These are phyloP conservation scores for Beaufortia kweichowensis DNA, from an alignment of 2,113 vertebrate species.

Conservation along the genomic window DNA sequence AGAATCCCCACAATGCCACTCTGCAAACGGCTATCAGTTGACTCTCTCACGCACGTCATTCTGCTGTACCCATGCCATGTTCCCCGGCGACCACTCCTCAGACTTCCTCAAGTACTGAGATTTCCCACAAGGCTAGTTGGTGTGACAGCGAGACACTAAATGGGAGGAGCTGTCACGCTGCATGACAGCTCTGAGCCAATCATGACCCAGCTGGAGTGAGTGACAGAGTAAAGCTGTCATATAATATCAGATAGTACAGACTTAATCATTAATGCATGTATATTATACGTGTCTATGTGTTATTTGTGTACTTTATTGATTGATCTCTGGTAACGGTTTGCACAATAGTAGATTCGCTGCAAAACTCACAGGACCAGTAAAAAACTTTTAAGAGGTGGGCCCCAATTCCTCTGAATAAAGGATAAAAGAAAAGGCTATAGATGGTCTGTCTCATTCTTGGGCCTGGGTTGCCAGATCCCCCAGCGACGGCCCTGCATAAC, in stretches of 20 bases:
- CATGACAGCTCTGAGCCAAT: conserved; percentile 46
- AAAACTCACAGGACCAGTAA: too few relatives aligned
- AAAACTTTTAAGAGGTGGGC: too few relatives aligned
- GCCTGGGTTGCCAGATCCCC: too few relatives aligned
- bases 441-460: too few relatives aligned
- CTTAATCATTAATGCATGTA: not conserved
- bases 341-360: too few relatives aligned
- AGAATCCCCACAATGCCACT: conserved; percentile 25
- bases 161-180: conserved; percentile 43
- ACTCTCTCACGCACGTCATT: conserved; percentile 6
- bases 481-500: too few relatives aligned
- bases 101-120: conserved; percentile 13
- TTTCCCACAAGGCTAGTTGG: conserved; percentile 34
- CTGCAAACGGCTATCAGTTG: conserved; percentile 10
- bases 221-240: not conserved
- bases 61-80: not conserved
- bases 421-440: too few relatives aligned
- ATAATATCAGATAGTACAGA: not conserved
- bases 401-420: too few relatives aligned
- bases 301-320: too few relatives aligned
- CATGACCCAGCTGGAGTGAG: conserved; percentile 9
- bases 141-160: conserved; percentile 30
- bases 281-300: not conserved
- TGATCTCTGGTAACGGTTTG: too few relatives aligned
- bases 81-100: conserved; percentile 32